Evolutionary conservation across 2,113 vertebrate species (phyloP).

Genomic region (Grallaria varia): DNA sequence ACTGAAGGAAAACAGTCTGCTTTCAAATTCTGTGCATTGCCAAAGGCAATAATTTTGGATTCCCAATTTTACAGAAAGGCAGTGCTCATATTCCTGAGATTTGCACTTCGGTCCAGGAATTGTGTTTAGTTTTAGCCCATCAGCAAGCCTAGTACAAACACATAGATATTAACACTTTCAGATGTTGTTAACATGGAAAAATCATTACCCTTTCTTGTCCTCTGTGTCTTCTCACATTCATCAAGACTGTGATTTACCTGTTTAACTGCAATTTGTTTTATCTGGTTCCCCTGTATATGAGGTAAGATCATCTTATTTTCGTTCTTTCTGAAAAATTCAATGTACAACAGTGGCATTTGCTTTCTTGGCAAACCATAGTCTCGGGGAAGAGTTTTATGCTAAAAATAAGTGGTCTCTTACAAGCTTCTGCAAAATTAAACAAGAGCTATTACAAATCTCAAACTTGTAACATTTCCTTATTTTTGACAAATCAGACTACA

Average conservation of each 20-base stretch:
- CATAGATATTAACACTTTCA: not conserved
- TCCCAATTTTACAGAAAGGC: not conserved
- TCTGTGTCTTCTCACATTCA: not conserved
- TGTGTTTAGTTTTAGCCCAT: not conserved
- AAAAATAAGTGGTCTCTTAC: not conserved
- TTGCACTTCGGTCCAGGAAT: not conserved
- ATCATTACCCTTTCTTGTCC: not conserved
- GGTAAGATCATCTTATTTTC: not conserved
- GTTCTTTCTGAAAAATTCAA: not conserved
- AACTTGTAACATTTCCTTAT: not conserved
- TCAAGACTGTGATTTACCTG: not conserved
- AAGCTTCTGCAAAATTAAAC: not conserved
- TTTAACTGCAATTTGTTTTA: not conserved
- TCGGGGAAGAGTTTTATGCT: not conserved
- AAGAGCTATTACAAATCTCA: not conserved
- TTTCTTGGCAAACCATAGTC: not conserved
- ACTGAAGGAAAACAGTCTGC: not conserved
- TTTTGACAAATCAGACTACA: not conserved
- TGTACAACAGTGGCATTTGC: not conserved
- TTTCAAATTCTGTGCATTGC: not conserved
- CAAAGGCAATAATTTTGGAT: not conserved
- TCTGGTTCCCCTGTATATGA: not conserved
- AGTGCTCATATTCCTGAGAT: not conserved
- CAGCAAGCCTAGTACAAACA: not conserved
- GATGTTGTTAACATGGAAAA: not conserved